Conservation (phyloP, 2,888 invertebrate genomes). For the Nebria brevicollis region DNA sequence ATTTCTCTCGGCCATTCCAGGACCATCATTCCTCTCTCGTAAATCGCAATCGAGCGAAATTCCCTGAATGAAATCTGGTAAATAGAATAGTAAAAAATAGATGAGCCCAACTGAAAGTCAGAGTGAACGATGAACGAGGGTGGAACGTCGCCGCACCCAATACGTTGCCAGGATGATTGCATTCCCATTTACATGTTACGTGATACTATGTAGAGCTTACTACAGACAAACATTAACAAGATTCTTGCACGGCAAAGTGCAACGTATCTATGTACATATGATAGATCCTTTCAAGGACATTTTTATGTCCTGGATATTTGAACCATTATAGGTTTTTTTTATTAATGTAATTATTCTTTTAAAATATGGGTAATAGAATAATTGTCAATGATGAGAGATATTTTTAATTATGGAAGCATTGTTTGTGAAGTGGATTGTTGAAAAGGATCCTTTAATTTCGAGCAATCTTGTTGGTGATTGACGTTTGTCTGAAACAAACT, state of each 20-base stretch:
- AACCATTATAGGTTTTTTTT: no score
- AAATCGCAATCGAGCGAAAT: constrained; percentile 42
- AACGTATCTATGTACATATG: neutral
- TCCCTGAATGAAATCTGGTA: constrained; percentile 44
- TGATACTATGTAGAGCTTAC: constrained; percentile 24
- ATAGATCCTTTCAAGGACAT: no score
- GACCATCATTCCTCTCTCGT: constrained; percentile 29
- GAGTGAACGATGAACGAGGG: constrained; percentile 16
- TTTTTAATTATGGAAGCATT: no score
- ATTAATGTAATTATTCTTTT: no score
- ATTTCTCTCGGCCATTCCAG: neutral
- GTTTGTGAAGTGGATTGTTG: no score
- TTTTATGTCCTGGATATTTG: no score
- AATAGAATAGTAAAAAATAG: constrained; percentile 46
- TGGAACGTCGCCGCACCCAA: constrained; percentile 11
- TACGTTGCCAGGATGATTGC: constrained; percentile 32
- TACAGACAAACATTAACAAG: constrained; percentile 16
- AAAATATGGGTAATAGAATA: no score
- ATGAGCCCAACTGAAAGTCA: constrained; percentile 15
- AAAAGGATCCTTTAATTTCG: neutral
- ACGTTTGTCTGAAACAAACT: constrained; percentile 13
- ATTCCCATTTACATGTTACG: constrained; percentile 42
- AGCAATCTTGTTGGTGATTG: neutral
- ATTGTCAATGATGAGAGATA: no score
- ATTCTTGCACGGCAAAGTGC: neutral